phyloP scores from a whole-genome alignment of 2,888 invertebrate genomes.

The Ophioninae sp. region DNA sequence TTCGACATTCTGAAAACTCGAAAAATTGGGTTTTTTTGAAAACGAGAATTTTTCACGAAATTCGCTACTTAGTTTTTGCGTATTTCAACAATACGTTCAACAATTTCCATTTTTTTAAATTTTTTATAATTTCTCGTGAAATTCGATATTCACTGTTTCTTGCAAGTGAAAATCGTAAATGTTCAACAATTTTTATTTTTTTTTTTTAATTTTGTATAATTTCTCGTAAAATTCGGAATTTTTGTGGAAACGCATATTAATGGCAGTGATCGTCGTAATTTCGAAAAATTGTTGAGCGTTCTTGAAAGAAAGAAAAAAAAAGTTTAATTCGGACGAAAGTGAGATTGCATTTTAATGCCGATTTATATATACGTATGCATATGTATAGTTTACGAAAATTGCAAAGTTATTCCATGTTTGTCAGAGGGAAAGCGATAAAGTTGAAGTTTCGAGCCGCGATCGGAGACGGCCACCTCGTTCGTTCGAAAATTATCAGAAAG shows the following conservation, averaged over 20 bases:
- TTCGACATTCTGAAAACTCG: too few species aligned
- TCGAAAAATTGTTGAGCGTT: not conserved
- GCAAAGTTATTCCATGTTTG: not conserved
- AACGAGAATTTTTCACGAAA: too few species aligned
- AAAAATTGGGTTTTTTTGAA: too few species aligned
- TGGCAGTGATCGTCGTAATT: not conserved
- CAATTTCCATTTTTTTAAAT: not conserved
- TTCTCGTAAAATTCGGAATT: conserved; percentile 36
- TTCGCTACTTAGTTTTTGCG: too few species aligned
- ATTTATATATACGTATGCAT: not conserved
- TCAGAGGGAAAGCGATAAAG: not conserved
- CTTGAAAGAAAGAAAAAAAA: not conserved
- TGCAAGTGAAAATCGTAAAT: not conserved
- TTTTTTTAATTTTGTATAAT: not conserved
- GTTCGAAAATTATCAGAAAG: not conserved
- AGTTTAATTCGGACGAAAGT: not conserved
- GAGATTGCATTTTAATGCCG: not conserved
- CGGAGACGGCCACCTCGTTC: not conserved
- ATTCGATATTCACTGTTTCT: not conserved
- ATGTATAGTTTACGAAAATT: conserved; percentile 29
- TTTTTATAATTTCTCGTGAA: conserved; percentile 22
- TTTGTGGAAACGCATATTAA: not conserved
- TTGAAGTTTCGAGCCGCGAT: not conserved
- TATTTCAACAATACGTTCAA: not conserved
- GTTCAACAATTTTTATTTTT: not conserved